Conservation (phyloP, 1,140 invertebrate species). For the Bombus balteatus region DNA sequence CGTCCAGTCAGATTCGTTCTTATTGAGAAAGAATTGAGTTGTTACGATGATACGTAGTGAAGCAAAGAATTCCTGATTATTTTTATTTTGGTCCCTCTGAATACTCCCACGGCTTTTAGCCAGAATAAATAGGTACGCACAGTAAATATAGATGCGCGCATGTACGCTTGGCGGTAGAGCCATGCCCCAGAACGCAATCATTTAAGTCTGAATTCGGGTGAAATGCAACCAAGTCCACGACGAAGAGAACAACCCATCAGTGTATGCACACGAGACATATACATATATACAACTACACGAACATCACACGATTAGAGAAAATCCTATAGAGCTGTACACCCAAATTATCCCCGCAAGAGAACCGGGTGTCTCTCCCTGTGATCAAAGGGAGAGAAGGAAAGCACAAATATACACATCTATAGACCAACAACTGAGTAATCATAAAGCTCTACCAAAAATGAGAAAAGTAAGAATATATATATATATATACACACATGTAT, state of each 20-base stretch:
- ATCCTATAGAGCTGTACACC: not conserved
- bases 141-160: constrained; percentile 64
- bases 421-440: not conserved
- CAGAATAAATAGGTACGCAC: constrained; percentile 67
- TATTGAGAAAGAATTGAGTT: not conserved
- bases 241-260: constrained; percentile 29
- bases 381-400: constrained; percentile 14
- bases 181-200: constrained; percentile 5
- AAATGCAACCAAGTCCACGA: constrained; percentile 65
- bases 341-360: constrained; percentile 8
- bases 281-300: not conserved
- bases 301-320: not conserved
- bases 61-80: not conserved
- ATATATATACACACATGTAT: not conserved
- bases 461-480: not conserved
- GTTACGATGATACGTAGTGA: not conserved
- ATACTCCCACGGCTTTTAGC: constrained; percentile 4
- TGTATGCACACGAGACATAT: constrained; percentile 1
- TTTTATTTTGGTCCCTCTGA: not conserved
- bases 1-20: not conserved
- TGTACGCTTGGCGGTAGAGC: constrained; percentile 41
- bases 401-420: not conserved
- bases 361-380: not conserved
- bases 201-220: constrained; percentile 61
- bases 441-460: not conserved